phyloP scores from a whole-genome alignment of 1,140 invertebrate genomes.

The Pseudomyrmex sp. region DNA sequence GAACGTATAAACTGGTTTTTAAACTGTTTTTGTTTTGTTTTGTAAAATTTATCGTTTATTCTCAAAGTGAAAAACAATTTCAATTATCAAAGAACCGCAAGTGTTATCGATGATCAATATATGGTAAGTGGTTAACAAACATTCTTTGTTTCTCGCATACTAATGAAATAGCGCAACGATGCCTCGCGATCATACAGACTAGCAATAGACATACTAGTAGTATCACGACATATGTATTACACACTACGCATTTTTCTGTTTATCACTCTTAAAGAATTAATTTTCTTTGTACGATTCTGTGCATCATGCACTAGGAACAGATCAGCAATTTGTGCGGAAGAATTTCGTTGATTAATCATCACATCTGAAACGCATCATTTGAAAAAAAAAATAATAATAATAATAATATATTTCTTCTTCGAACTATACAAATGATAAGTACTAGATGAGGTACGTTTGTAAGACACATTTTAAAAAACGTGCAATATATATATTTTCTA shows the following conservation, averaged over 20 bases:
- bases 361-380: neutral
- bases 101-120: no score
- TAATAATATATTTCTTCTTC: neutral
- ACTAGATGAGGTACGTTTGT: neutral
- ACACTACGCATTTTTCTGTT: slow-evolving; percentile 62
- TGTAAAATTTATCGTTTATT: no score
- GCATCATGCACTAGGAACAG: slow-evolving; percentile 74
- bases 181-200: slow-evolving; percentile 64
- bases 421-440: neutral
- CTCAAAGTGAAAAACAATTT: no score
- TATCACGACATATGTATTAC: slow-evolving; percentile 61
- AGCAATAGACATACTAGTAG: slow-evolving; percentile 57
- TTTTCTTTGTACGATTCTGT: slow-evolving; percentile 69
- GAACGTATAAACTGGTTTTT: no score
- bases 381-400: neutral
- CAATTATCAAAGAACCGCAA: no score
- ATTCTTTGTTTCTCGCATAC: slow-evolving; percentile 15
- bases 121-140: no score
- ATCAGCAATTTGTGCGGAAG: slow-evolving; percentile 42
- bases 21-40: no score
- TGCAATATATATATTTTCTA: no score
- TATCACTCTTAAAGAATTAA: slow-evolving; percentile 65
- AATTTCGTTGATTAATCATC: slow-evolving; percentile 27
- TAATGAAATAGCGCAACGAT: slow-evolving; percentile 14
- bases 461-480: neutral